Conservation (phyloP, 2,888 invertebrate species). For the Zonitis immaculata region DNA sequence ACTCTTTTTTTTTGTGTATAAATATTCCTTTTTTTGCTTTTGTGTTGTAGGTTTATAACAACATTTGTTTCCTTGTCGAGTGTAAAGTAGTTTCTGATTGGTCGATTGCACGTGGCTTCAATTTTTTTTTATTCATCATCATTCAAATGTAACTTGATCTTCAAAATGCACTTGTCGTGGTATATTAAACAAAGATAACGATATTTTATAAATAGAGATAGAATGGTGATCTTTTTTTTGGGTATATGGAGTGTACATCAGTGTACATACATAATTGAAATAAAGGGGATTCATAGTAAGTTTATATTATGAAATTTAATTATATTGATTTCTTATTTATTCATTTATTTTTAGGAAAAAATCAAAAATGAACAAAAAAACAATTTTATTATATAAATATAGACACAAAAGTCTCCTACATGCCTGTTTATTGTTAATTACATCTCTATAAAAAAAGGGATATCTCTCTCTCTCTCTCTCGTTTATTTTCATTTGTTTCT, state of each 20-base stretch:
- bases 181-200: slow-evolving; percentile 6
- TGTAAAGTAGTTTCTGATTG: slow-evolving; percentile 10
- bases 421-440: slow-evolving; percentile 1
- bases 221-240: neutral
- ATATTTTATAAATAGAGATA: slow-evolving; percentile 2
- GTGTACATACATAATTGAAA: too few relatives aligned
- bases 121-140: slow-evolving; percentile 10
- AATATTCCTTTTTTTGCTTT: neutral
- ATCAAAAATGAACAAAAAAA: neutral
- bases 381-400: neutral
- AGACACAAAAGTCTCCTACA: slow-evolving; percentile 1
- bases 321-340: neutral
- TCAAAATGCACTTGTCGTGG: slow-evolving; percentile 17
- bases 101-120: slow-evolving; percentile 17
- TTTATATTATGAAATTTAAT: slow-evolving; percentile 7
- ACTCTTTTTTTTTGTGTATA: neutral
- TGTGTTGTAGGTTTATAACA: neutral
- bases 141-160: slow-evolving; percentile 6
- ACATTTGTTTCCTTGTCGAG: neutral
- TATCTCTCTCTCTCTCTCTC: neutral
- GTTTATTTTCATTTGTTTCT: slow-evolving; percentile 4
- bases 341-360: neutral
- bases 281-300: too few relatives aligned
- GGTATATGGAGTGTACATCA: neutral
- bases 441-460: neutral